Evolutionary conservation across 2,888 invertebrate genomes (phyloP).

Genomic region (Corythucha ciliata): DNA sequence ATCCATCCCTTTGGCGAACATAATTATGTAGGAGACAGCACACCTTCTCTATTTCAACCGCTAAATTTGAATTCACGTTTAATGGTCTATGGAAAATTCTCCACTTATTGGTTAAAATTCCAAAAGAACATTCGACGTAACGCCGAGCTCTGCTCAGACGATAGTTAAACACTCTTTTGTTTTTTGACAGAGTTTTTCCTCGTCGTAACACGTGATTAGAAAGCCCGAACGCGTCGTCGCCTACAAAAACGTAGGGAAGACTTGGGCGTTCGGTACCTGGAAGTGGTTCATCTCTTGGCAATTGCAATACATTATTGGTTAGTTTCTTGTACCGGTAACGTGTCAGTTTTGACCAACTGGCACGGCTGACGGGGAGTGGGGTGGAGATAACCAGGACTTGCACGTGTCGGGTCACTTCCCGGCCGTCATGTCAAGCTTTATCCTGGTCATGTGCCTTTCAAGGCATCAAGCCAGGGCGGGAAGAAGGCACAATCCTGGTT

Average conservation of each 20-base stretch:
- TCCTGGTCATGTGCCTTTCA: too few relatives aligned
- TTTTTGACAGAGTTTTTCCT: neutral
- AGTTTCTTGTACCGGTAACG: too few relatives aligned
- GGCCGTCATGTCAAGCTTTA: too few relatives aligned
- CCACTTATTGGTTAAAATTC: constrained; percentile 17
- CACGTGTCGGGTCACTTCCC: too few relatives aligned
- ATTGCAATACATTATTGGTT: constrained; percentile 6
- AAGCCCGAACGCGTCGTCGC: constrained; percentile 8
- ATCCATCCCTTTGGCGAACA: constrained; percentile 21
- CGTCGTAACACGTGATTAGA: constrained; percentile 3
- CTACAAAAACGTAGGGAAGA: constrained; percentile 5
- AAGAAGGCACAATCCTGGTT: too few relatives aligned
- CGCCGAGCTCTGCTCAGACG: constrained; percentile 13
- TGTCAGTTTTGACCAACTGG: too few relatives aligned
- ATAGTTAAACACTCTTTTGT: constrained; percentile 18
- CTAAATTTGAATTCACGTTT: constrained; percentile 16
- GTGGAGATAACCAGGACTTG: too few relatives aligned
- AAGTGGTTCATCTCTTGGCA: constrained; percentile 18
- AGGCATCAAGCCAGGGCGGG: too few relatives aligned
- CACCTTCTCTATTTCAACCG: constrained; percentile 15
- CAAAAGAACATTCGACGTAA: constrained; percentile 5
- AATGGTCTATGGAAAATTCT: constrained; percentile 24
- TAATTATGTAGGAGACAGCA: constrained; percentile 23
- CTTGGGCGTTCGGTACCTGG: constrained; percentile 14
- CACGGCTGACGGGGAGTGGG: too few relatives aligned